Evolutionary conservation across 1,140 invertebrate species (phyloP).

Genomic region (Musca domestica): DNA sequence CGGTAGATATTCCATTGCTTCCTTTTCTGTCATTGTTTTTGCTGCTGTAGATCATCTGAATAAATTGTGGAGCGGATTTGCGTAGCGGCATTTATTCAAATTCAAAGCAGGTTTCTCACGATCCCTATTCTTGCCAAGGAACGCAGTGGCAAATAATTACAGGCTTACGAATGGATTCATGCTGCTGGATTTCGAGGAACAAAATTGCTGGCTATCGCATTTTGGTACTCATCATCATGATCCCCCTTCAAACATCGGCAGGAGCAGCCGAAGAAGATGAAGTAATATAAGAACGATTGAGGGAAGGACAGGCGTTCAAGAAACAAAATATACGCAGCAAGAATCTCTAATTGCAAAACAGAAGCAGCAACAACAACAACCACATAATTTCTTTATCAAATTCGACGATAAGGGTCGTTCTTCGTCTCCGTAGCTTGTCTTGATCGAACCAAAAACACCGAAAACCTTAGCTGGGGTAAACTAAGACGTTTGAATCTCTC

Average conservation of each 20-base stretch:
- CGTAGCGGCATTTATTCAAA: no score
- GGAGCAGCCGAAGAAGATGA: no score
- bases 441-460: neutral
- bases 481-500: neutral
- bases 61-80: no score
- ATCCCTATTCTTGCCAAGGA: neutral
- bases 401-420: neutral
- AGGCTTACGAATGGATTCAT: slow-evolving; percentile 9
- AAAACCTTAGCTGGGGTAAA: neutral
- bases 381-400: neutral
- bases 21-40: no score
- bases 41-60: no score
- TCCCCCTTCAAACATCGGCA: neutral
- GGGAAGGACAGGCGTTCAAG: no score
- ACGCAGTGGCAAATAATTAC: slow-evolving; percentile 2
- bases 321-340: slow-evolving; percentile 14
- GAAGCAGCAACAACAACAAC: neutral
- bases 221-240: neutral
- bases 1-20: no score
- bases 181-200: neutral
- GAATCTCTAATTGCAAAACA: slow-evolving; percentile 18
- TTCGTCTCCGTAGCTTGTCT: neutral
- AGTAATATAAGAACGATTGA: no score
- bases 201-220: neutral
- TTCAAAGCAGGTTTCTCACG: slow-evolving; percentile 15